Base-by-base conservation (phyloP, 1,140 invertebrate genomes). In the Pseudobourletiella spinata region DNA sequence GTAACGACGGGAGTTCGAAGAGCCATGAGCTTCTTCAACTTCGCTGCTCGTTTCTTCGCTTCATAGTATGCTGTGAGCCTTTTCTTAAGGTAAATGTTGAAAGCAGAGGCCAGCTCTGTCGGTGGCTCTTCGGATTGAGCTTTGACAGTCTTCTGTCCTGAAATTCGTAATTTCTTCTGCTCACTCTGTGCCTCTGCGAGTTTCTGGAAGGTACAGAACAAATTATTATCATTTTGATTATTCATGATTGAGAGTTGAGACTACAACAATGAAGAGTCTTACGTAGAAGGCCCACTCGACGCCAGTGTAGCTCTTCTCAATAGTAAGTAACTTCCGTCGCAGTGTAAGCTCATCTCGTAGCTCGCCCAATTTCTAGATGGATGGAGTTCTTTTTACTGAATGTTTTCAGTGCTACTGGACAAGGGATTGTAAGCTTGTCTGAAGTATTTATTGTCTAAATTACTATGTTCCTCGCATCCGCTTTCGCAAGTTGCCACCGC, bases 241-340 rank as follows among this genome's bases (percentile, higher is more conserved):
- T n/a, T n/a, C n/a, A n/a, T n/a, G n/a, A n/a, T n/a, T n/a, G n/a
- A n/a, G n/a, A n/a, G n/a, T n/a, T n/a, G n/a, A n/a, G n/a, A n/a
- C n/a, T n/a, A n/a, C n/a, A 39, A 39, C 11, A 11, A 39, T 39
- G 35, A 39, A 39, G 35, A 39, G n/a, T 39, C 59, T 29, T 48
- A 62, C 61, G 39, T 35, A 44, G 57, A 66, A 57, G 6, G 59
- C 52, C 64, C 64, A 66, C 14, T 61, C 46, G 29, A 61, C 56
- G 14, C 39, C 55, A 2, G 43, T 29, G 42, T 66, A 66, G 22
- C 32, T 43, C 14, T 30, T 56, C 28, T 66, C 59, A 18, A 66
- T 52, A n/a, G 30, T 42, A 4, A 66, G 29, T 8, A 62, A 24
- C 16, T 66, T 62, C 30, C 64, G 24, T 22, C 50, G 46, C 15